These are phyloP conservation scores for Amaurobius ferox DNA, from an alignment of 2,888 invertebrate genomes.

Conservation along the genomic window DNA sequence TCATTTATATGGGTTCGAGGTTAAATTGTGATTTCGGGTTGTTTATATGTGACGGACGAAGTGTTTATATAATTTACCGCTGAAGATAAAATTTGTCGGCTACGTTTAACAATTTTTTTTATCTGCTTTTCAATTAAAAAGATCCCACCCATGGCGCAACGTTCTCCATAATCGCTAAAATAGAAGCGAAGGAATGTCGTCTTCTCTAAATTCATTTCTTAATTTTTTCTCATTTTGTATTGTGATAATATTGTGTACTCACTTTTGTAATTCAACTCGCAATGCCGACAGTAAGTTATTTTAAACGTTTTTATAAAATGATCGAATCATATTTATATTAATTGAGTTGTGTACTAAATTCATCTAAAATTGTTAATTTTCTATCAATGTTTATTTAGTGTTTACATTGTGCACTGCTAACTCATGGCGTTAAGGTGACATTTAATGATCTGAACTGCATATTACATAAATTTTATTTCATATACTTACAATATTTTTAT, in stretches of 20 bases:
- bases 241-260: neutral
- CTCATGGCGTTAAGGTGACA: too few relatives aligned
- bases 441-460: too few relatives aligned
- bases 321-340: too few relatives aligned
- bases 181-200: constrained; percentile 33
- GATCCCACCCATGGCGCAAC: neutral
- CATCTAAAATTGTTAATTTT: too few relatives aligned
- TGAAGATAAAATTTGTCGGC: constrained; percentile 34
- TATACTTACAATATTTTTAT: too few relatives aligned
- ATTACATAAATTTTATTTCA: too few relatives aligned
- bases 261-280: neutral
- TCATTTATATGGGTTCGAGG: constrained; percentile 38
- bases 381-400: too few relatives aligned
- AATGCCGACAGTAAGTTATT: neutral
- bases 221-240: constrained; percentile 31
- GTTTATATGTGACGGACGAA: constrained; percentile 64
- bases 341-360: too few relatives aligned
- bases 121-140: neutral
- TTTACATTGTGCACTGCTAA: too few relatives aligned
- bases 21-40: constrained; percentile 57
- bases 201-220: constrained; percentile 21
- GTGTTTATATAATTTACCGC: constrained; percentile 63
- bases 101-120: neutral
- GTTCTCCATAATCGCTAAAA: neutral
- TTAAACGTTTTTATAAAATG: too few relatives aligned